phyloP scores from a whole-genome alignment of 2,113 vertebrate species.

The Lethenteron reissneri region DNA sequence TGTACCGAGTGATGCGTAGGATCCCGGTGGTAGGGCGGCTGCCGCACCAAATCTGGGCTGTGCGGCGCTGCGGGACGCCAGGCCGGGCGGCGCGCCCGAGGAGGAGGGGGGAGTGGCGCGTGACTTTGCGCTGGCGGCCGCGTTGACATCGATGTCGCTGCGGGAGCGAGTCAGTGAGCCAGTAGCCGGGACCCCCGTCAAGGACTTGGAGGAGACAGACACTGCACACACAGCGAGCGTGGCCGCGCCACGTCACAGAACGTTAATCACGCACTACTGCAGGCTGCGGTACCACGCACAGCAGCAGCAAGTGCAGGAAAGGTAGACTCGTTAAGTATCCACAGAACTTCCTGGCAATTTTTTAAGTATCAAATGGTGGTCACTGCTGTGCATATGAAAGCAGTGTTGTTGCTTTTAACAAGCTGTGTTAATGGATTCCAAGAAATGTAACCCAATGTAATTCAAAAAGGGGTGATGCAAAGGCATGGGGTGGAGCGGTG shows the following conservation, averaged over 20 bases:
- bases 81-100: background rate
- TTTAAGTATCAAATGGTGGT: no score
- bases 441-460: no score
- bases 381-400: no score
- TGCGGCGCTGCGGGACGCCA: slow-evolving; percentile 30
- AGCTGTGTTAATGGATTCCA: no score
- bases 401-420: no score
- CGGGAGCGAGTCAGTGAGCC: slow-evolving; percentile 82
- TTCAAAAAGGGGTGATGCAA: no score
- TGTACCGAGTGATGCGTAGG: slow-evolving; percentile 92
- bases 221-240: no score
- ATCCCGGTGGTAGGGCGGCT: slow-evolving; percentile 70
- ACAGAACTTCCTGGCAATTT: no score
- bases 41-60: slow-evolving; percentile 52
- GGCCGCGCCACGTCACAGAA: no score
- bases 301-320: background rate
- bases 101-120: slow-evolving; percentile 29
- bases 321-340: no score
- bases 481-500: no score
- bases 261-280: slow-evolving; percentile 46
- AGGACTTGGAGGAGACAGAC: background rate
- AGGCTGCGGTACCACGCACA: slow-evolving; percentile 23
- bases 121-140: slow-evolving; percentile 79
- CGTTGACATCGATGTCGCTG: slow-evolving; percentile 87
- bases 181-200: slow-evolving; percentile 30